These are phyloP conservation scores for Chloroceryle aenea DNA, from an alignment of 2,113 vertebrate species.

Conservation along the genomic window DNA sequence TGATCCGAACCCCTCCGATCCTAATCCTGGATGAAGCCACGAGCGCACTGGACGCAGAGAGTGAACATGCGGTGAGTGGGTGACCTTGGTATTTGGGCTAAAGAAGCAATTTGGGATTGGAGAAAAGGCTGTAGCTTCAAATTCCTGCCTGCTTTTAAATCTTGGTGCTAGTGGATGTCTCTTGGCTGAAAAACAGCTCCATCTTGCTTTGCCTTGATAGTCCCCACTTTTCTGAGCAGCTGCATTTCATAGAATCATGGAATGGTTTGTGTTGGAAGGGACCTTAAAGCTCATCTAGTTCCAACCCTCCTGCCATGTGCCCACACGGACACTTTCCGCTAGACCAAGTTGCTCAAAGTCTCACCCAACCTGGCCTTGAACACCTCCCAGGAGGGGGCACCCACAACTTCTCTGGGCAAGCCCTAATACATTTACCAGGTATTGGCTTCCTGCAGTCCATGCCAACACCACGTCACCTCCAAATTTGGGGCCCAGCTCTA, in stretches of 20 bases:
- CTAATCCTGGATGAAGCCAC: conserved; percentile 96
- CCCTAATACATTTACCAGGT: background rate
- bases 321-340: background rate
- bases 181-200: background rate
- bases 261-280: background rate
- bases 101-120: background rate
- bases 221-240: background rate
- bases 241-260: background rate
- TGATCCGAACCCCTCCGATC: conserved; percentile 87
- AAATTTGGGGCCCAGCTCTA: background rate
- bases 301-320: background rate
- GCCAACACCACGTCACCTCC: background rate
- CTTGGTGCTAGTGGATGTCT: background rate
- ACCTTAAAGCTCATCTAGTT: background rate
- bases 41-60: conserved; percentile 92
- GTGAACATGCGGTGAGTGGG: conserved; percentile 87
- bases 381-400: background rate
- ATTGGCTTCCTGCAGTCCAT: background rate
- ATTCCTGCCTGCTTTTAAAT: background rate
- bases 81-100: background rate
- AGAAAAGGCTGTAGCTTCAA: background rate
- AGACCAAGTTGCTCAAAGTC: background rate
- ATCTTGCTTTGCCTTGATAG: background rate
- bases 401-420: background rate
- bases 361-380: background rate